Base-by-base conservation (phyloP, 2,113 vertebrate species). In the Austrofundulus limnaeus region DNA sequence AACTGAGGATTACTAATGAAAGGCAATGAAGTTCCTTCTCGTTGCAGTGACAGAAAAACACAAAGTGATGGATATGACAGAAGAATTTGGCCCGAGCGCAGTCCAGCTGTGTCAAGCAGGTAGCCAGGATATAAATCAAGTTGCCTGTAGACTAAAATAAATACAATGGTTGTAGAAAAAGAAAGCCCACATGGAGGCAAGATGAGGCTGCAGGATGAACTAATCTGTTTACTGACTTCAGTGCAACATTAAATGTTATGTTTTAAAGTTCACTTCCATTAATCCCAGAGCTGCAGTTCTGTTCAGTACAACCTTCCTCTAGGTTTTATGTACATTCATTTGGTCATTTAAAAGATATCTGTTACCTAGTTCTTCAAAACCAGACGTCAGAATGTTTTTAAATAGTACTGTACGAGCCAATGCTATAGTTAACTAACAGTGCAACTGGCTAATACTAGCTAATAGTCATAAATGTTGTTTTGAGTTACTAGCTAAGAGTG, bases 1-100 rank as follows among this genome's bases (percentile, higher is more conserved):
- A 70, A 57, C 50, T 75, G n/a, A 5, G 59, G 55, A 38, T 16
- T 49, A 61, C 55, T 66, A 71, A 76, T 78, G 60, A 75, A 70
- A 77, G 23, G 56, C 57, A 51, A 78, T 28, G 61, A 66, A 66
- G 52, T 37, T 76, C 37, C 61, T 25, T 61, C 48, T 55, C 56
- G 55, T 70, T 39, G 25, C n/a, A 25, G 43, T 65, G 58, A 54
- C 61, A 68, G 39, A 70, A 39, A 67, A 67, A 25, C 50, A 67
- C 10, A 15, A 49, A 34, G 49, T 61, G 72, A 81, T 72, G 71
- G 53, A 66, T 56, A 28, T 41, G 66, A 56, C 28, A 39, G 48
- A 25, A 66, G 66, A 69, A 60, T 73, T 42, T 71, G 66, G 72
- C 65, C 25, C 10, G 52, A 8, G 23, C 52, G 11, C 5, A 41